Evolutionary conservation across 37 sponge, comb jelly and placozoan species (phyloP).

Genomic region (Aplysina aerophoba): DNA sequence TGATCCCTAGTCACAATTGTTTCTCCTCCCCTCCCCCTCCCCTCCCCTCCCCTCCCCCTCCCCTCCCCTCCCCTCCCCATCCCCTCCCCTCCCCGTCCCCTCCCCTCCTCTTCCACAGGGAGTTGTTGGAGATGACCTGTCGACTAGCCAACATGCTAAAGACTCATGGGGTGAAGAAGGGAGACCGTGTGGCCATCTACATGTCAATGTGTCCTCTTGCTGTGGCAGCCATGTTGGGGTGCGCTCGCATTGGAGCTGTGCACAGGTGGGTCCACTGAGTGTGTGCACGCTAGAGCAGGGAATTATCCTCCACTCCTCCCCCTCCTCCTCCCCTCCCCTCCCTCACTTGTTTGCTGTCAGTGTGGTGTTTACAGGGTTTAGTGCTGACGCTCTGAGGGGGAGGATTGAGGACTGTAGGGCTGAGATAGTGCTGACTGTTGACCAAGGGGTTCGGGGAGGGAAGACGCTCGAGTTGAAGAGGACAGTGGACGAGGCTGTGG

Average conservation of each 20-base stretch:
- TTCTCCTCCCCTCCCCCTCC: too few relatives aligned
- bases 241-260: slow-evolving; percentile 94
- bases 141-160: slow-evolving; percentile 85
- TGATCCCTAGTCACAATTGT: too few relatives aligned
- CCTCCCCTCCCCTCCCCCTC: background rate
- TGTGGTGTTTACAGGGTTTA: slow-evolving; percentile 98
- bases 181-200: slow-evolving; percentile 93
- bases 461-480: slow-evolving; percentile 88
- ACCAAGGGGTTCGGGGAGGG: slow-evolving; percentile 88
- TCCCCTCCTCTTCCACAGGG: slow-evolving; percentile 27
- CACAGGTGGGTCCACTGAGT: slow-evolving; percentile 68
- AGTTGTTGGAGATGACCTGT: slow-evolving; percentile 87
- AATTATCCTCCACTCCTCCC: too few relatives aligned
- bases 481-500: slow-evolving; percentile 89
- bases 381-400: slow-evolving; percentile 86
- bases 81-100: background rate
- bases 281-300: too few relatives aligned
- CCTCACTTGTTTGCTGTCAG: slow-evolving; percentile 21
- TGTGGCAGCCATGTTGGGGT: slow-evolving; percentile 88
- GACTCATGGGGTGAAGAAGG: slow-evolving; percentile 87
- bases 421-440: slow-evolving; percentile 84
- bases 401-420: slow-evolving; percentile 81
- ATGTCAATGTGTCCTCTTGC: slow-evolving; percentile 87
- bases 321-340: too few relatives aligned
- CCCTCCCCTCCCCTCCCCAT: background rate